A percentile compares a stretch with the other conserved stretches of the same genome.
These are phyloP conservation scores for Eumeta japonica DNA, from an alignment of 1,140 invertebrate species.

Conservation along the genomic window DNA sequence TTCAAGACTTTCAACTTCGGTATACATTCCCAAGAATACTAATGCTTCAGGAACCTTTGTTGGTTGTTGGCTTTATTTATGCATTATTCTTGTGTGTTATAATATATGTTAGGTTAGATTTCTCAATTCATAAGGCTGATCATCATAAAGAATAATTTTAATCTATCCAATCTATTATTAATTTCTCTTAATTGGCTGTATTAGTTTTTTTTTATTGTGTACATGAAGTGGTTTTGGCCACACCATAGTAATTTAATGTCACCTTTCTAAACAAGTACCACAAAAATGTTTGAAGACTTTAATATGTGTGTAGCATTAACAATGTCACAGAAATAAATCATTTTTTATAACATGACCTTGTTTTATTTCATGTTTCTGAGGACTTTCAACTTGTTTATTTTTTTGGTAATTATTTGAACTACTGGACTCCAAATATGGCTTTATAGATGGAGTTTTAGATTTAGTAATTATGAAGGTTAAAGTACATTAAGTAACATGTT, in stretches of 20 bases:
- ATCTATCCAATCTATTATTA: background rate
- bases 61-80: constrained; percentile 87
- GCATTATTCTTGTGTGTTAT: constrained; percentile 89
- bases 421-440: too few relatives aligned
- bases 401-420: too few relatives aligned
- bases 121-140: constrained; percentile 75
- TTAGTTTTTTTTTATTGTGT: background rate
- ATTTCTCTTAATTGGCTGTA: background rate
- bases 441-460: too few relatives aligned
- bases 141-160: constrained; percentile 38
- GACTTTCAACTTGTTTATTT: too few relatives aligned
- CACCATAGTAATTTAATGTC: too few relatives aligned
- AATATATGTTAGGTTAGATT: constrained; percentile 92
- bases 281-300: background rate
- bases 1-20: constrained; percentile 84
- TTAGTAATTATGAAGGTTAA: too few relatives aligned
- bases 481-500: too few relatives aligned
- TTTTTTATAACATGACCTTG: too few relatives aligned
- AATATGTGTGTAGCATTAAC: background rate
- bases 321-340: background rate
- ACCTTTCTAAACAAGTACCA: too few relatives aligned
- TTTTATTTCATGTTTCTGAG: too few relatives aligned
- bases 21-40: constrained; percentile 85
- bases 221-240: background rate
- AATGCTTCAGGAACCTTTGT: constrained; percentile 89